A percentile compares a stretch with the other conserved stretches of the same genome.
Evolutionary conservation across 2,888 invertebrate species (phyloP).

Genomic region (Megamerina dolium): DNA sequence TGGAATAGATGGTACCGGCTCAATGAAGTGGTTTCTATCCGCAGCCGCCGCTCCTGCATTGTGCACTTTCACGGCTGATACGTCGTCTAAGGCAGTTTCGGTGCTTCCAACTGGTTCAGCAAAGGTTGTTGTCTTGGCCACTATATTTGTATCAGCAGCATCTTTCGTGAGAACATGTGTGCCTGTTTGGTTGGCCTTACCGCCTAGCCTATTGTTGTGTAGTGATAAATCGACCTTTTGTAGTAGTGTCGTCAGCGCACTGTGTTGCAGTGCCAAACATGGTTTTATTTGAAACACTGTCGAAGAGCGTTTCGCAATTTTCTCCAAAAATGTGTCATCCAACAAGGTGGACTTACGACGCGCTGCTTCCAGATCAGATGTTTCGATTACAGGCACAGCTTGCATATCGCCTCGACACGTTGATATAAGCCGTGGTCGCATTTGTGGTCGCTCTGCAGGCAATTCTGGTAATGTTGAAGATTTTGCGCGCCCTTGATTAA

Average conservation of each 20-base stretch:
- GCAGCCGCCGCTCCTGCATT: too few relatives aligned
- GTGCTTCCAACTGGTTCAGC: too few relatives aligned
- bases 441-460: slow-evolving; percentile 43
- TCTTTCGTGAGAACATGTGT: too few relatives aligned
- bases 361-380: slow-evolving; percentile 27
- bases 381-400: slow-evolving; percentile 23
- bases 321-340: slow-evolving; percentile 42
- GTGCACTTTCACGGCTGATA: too few relatives aligned
- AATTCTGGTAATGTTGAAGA: slow-evolving; percentile 43
- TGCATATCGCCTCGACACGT: slow-evolving; percentile 21
- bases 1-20: slow-evolving; percentile 21
- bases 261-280: slow-evolving; percentile 25
- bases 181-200: too few relatives aligned
- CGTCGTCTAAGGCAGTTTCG: too few relatives aligned
- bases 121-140: too few relatives aligned
- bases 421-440: slow-evolving; percentile 37
- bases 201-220: too few relatives aligned
- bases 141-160: slow-evolving; percentile 20
- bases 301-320: slow-evolving; percentile 37
- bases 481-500: slow-evolving; percentile 38
- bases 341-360: slow-evolving; percentile 26
- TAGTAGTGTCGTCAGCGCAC: slow-evolving; percentile 35
- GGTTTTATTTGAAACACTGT: slow-evolving; percentile 31
- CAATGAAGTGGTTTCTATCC: slow-evolving; percentile 28
- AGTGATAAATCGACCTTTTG: slow-evolving; percentile 47